Base-by-base conservation (phyloP, 2,888 invertebrate species). In the Carcina quercana region DNA sequence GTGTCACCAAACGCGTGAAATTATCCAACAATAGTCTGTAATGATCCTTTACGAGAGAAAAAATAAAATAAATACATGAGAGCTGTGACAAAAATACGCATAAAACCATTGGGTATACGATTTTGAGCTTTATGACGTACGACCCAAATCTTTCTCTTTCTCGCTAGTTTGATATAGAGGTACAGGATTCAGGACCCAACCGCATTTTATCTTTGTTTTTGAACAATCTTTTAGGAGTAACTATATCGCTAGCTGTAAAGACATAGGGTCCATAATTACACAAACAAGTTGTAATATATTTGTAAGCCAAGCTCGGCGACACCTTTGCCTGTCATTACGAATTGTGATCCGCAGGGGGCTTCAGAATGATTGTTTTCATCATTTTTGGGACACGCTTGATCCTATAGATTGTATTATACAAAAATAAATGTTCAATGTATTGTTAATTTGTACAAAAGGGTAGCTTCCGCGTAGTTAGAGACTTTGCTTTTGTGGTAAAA, bases 1-100 rank as follows among this genome's bases (percentile, higher is more conserved):
- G 73, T 74, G 72, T 75, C 75, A 62, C 67, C 73, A 73, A 76
- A 75, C 58, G 79, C 78, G 76, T 80, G 74, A 78, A 80, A 80
- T 80, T 76, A 68, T 59, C 53, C 71, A 72, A 80, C 79, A 80
- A 79, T 79, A 59, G 58, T 21, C 62, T 38, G 65, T 79, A 80
- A 80, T 78, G 78, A 79, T 74, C 68, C 75, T 72, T 69, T 71
- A 64, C 71, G 67, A 67, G 63, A 60, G 63, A 68, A 70, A 61
- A 71, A 72, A 74, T 69, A 68, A 61, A 67, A 72, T n/a, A n/a
- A n/a, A n/a, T n/a, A n/a, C n/a, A n/a, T n/a, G n/a, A n/a, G n/a
- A n/a, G n/a, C n/a, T n/a, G n/a, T n/a, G n/a, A n/a, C n/a, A 73
- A 70, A 75, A 70, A 70, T 64, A 70, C 53, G 46, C 55, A 54